Base-by-base conservation (phyloP, 2,888 invertebrate species). In the Formica aserva region DNA sequence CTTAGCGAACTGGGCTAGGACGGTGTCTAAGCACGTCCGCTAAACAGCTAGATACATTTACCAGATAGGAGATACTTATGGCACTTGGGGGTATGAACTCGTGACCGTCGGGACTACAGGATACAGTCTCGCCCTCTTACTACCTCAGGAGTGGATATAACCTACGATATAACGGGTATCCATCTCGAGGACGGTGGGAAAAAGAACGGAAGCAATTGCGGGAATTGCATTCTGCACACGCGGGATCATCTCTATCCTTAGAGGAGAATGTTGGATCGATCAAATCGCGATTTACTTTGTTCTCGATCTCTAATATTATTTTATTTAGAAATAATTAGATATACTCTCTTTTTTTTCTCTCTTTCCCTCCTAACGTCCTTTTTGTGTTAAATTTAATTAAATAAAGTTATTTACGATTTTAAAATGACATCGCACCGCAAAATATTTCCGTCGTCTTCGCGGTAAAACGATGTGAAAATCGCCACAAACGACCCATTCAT, bases 21-120 rank as follows among this genome's bases (percentile, higher is more conserved):
- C 85, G 87, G 87, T 86, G 89, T 91, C 92, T 89, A 91, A 91
- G 91, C 92, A 92, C 91, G 91, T 91, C 90, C 90, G 90, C 92
- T 92, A 92, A 92, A 92, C 91, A 92, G 92, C 86, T 83, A 90
- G 91, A 92, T 92, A 91, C 91, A 89, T 88, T 91, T 88, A 74
- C 85, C 81, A 89, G 91, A 91, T 91, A 91, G 89, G 82, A 91
- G 90, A 91, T 92, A 91, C 91, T 92, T 91, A 91, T 91, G 89
- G 90, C 88, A 92, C 91, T 91, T 90, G 71, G 80, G 88, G 86
- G 88, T 90, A 89, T 83, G 89, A 91, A 91, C 90, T 91, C 91
- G 91, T 92, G 92, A 92, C 91, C 92, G 89, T 86, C 55, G 84
- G 78, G 85, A 86, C 85, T 67, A 81, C 77, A 76, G 85, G 85